A percentile compares a stretch with the other conserved stretches of the same genome.
These are phyloP conservation scores for Uropetala carovei DNA, from an alignment of 2,888 invertebrate genomes.

Conservation along the genomic window DNA sequence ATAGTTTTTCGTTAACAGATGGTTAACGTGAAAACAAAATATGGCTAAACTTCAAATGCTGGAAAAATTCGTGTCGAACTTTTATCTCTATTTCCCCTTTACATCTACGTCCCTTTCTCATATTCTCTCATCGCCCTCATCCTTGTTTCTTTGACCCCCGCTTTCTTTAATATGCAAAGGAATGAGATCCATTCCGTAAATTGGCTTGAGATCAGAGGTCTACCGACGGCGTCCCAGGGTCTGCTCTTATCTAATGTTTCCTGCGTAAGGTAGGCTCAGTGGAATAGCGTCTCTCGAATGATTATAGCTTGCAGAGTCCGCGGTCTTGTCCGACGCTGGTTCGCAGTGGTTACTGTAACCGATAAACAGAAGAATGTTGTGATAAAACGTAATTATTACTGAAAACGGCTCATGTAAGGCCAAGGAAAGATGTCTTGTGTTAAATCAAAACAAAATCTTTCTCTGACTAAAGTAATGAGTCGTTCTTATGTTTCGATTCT, in stretches of 20 bases:
- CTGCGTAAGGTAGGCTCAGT: background rate
- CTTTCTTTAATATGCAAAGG: background rate
- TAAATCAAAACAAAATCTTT: too few species aligned
- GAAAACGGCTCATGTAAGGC: too few species aligned
- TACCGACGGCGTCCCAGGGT: background rate
- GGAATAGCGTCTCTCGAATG: background rate
- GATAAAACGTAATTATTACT: too few species aligned
- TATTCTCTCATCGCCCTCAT: background rate
- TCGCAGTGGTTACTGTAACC: background rate
- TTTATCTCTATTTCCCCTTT: background rate
- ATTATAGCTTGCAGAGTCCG: background rate
- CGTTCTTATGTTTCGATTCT: too few species aligned
- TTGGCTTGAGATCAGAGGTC: slow-evolving; percentile 22
- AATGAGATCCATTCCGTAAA: slow-evolving; percentile 3
- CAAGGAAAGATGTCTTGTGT: too few species aligned
- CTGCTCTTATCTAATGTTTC: background rate
- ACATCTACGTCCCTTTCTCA: background rate
- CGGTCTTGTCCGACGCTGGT: background rate
- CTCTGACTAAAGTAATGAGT: too few species aligned
- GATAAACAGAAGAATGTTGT: too few species aligned
- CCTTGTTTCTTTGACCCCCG: background rate
- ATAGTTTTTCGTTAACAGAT: too few species aligned
- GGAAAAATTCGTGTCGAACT: background rate
- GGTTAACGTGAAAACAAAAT: too few species aligned
- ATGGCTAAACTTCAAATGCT: too few species aligned